Evolutionary conservation across 2,888 invertebrate genomes (phyloP).

Genomic region (Caenorhabditis japonica): DNA sequence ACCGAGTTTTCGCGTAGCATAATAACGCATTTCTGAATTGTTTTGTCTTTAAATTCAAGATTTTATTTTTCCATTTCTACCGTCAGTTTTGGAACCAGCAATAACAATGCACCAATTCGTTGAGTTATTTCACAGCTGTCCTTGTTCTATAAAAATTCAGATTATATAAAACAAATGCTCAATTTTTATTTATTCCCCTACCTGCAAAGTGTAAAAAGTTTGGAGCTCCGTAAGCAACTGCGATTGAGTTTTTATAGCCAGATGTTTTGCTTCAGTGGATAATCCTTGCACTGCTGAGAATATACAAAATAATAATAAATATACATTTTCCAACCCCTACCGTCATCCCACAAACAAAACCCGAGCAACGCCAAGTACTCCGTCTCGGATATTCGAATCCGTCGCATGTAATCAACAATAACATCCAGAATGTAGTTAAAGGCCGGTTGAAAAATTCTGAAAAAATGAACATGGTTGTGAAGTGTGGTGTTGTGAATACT

Average conservation of each 20-base stretch:
- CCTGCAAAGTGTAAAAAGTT: conserved; percentile 58
- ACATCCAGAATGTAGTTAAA: conserved; percentile 71
- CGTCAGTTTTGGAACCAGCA: conserved; percentile 73
- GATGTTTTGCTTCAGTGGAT: conserved; percentile 55
- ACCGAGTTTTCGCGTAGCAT: conserved; percentile 71
- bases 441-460: conserved; percentile 71
- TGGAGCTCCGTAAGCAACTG: conserved; percentile 69
- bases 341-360: conserved; percentile 74
- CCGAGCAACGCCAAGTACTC: conserved; percentile 71
- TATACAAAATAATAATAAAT: background rate
- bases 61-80: conserved; percentile 38
- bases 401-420: conserved; percentile 71
- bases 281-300: conserved; percentile 64
- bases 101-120: conserved; percentile 67
- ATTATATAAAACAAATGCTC: background rate
- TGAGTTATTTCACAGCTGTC: conserved; percentile 59
- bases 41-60: background rate
- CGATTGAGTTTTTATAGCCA: conserved; percentile 65
- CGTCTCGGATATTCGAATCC: conserved; percentile 65
- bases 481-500: conserved; percentile 39
- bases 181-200: conserved; percentile 2
- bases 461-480: background rate
- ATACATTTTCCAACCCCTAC: too few species aligned
- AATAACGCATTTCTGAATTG: conserved; percentile 65
- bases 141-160: conserved; percentile 45